These are phyloP conservation scores for Pangasianodon gigas DNA, from an alignment of 2,113 vertebrate genomes.

Conservation along the genomic window DNA sequence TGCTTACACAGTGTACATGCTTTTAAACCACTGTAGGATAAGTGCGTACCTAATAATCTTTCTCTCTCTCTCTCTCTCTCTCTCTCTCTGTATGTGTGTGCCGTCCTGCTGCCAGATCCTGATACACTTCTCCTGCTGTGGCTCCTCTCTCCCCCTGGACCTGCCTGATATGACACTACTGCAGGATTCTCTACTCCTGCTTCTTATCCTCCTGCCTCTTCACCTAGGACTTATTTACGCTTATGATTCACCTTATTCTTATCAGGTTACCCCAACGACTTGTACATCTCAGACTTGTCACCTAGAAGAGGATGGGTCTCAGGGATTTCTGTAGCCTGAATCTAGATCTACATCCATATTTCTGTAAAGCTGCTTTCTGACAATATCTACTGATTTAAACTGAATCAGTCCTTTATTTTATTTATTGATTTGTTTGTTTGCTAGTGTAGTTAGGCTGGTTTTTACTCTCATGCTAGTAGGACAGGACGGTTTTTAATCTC, in stretches of 20 bases:
- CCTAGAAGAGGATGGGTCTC: not conserved
- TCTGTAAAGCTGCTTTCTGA: not conserved
- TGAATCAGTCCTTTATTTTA: no score
- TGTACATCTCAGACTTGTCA: not conserved
- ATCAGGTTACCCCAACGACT: not conserved
- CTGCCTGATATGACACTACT: no score
- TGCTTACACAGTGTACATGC: no score
- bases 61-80: not conserved
- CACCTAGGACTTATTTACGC: not conserved
- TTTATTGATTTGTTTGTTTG: no score
- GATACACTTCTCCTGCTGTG: no score
- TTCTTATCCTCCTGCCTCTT: no score
- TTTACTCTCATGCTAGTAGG: not conserved
- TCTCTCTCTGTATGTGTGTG: no score
- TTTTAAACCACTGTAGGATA: no score
- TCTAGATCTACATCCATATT: not conserved
- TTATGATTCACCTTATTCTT: not conserved
- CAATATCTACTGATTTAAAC: not conserved
- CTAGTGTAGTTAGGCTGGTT: not conserved
- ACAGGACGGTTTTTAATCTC: not conserved
- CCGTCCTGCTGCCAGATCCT: no score
- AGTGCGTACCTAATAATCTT: not conserved
- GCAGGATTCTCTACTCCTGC: no score
- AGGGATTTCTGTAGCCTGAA: not conserved
- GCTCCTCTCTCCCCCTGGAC: no score